Percentiles rank a stretch among this genome's conserved stretches.
Evolutionary conservation across 2,888 invertebrate species (phyloP).

Genomic region (Urechis unicinctus): DNA sequence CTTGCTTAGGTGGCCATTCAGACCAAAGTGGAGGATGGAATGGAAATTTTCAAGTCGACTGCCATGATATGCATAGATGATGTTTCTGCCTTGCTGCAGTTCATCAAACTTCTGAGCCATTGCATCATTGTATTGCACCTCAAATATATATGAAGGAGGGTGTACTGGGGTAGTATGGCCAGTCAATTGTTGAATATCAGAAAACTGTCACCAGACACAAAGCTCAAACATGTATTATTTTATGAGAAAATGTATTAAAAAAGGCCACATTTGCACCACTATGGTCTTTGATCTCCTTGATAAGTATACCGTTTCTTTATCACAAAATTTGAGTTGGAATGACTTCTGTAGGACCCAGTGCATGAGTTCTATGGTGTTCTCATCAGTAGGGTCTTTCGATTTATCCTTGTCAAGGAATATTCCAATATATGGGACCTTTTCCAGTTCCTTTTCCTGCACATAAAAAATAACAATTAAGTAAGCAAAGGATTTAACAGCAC

Average conservation of each 20-base stretch:
- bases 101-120: constrained; percentile 14
- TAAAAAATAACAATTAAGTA: not conserved
- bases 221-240: not conserved
- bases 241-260: not conserved
- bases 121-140: constrained; percentile 6
- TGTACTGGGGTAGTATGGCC: constrained; percentile 1
- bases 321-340: constrained; percentile 8
- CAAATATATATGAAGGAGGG: constrained; percentile 13
- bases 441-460: not conserved
- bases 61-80: constrained; percentile 65
- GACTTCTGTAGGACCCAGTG: not conserved
- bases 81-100: constrained; percentile 4
- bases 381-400: not conserved
- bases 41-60: constrained; percentile 75
- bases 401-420: not conserved
- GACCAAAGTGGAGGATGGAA: constrained; percentile 70
- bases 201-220: constrained; percentile 6
- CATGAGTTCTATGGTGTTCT: not conserved
- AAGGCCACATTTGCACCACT: no score
- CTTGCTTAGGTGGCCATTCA: constrained; percentile 67
- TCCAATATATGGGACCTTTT: not conserved
- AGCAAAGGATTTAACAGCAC: no score
- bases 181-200: constrained; percentile 10
- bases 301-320: constrained; percentile 12
- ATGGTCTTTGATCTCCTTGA: not conserved